Evolutionary conservation across 2,113 vertebrate genomes (phyloP).

Genomic region (Acrocephalus arundinaceus): DNA sequence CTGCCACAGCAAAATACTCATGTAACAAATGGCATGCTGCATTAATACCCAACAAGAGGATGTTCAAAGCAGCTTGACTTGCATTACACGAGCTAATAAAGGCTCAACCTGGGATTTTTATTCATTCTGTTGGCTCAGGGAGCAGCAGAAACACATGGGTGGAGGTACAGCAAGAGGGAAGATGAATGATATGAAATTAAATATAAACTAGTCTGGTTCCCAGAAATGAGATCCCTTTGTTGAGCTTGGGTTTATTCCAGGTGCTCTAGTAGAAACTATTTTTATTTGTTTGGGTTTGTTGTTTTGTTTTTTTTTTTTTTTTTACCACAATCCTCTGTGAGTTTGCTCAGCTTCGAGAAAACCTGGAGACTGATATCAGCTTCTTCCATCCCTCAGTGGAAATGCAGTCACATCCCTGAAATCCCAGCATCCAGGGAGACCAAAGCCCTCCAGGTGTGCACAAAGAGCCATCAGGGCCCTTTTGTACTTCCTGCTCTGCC

Average conservation of each 20-base stretch:
- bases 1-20: slow-evolving; percentile 71
- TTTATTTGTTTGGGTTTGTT: neutral
- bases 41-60: slow-evolving; percentile 67
- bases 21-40: slow-evolving; percentile 68
- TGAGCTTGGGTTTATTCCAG: slow-evolving; percentile 37
- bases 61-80: slow-evolving; percentile 58
- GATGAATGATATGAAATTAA: neutral
- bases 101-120: slow-evolving; percentile 44
- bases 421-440: neutral
- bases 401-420: neutral
- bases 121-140: slow-evolving; percentile 22
- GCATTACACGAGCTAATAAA: slow-evolving; percentile 44
- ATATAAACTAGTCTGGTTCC: slow-evolving; percentile 10
- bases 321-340: neutral
- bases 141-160: slow-evolving; percentile 32
- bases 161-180: slow-evolving; percentile 3
- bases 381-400: neutral
- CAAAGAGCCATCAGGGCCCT: neutral
- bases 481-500: neutral
- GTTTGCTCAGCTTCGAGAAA: neutral
- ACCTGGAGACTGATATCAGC: neutral
- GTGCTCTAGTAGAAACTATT: neutral
- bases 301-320: neutral
- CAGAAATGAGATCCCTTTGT: neutral
- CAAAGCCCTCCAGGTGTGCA: neutral